A percentile compares a stretch with the other conserved stretches of the same genome.
These are phyloP conservation scores for Lonchura striata DNA, from an alignment of 2,113 vertebrate species.

Conservation along the genomic window DNA sequence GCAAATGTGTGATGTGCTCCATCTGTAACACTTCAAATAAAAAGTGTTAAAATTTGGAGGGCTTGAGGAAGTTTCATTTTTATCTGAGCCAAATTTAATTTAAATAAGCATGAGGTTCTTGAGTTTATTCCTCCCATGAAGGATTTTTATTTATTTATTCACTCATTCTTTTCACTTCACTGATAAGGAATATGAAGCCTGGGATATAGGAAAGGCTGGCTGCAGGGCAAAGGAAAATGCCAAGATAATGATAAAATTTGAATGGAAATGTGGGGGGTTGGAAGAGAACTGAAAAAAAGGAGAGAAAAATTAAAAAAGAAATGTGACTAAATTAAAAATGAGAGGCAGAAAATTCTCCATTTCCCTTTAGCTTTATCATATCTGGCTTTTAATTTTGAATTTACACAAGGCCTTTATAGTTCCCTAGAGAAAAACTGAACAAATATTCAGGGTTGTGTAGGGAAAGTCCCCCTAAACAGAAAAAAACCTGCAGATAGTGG, in stretches of 20 bases:
- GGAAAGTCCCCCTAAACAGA: not conserved
- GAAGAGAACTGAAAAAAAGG: not conserved
- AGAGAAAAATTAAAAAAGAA: not conserved
- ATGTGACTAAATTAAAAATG: not conserved
- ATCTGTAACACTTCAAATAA: not conserved
- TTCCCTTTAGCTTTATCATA: not conserved
- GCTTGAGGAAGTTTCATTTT: not conserved
- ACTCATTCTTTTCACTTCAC: not conserved
- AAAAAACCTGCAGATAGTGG: not conserved
- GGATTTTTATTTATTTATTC: not conserved
- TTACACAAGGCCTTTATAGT: not conserved
- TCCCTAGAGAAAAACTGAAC: not conserved
- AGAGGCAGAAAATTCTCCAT: not conserved
- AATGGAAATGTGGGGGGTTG: rapidly evolving
- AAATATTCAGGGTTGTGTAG: not conserved
- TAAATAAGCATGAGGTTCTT: not conserved
- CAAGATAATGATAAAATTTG: not conserved
- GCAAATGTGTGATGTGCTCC: not conserved
- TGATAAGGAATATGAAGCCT: not conserved
- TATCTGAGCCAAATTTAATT: not conserved
- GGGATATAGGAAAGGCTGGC: not conserved
- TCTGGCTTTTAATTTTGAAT: not conserved
- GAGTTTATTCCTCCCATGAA: not conserved
- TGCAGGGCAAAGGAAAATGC: not conserved
- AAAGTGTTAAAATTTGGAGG: not conserved